Evolutionary conservation across 2,888 invertebrate genomes (phyloP).

Genomic region (Auanema freiburgensis): DNA sequence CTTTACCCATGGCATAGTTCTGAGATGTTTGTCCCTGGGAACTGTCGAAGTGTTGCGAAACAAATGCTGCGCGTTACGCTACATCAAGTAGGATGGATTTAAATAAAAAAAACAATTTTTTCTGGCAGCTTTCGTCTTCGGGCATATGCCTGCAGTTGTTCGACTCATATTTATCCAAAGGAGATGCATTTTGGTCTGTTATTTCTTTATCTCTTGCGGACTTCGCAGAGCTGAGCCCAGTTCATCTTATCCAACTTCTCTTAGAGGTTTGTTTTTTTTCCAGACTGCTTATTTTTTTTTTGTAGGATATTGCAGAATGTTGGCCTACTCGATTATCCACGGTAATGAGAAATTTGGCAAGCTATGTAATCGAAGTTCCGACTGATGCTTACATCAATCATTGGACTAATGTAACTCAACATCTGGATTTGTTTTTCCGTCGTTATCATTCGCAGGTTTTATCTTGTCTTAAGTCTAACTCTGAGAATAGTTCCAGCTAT

Average conservation of each 20-base stretch:
- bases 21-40: constrained; percentile 82
- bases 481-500: constrained; percentile 28
- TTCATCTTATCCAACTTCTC: constrained; percentile 86
- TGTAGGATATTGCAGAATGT: constrained; percentile 77
- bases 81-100: constrained; percentile 69
- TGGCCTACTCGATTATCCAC: constrained; percentile 79
- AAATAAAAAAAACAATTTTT: constrained; percentile 10
- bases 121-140: constrained; percentile 87
- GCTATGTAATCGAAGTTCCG: constrained; percentile 80
- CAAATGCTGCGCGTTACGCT: constrained; percentile 94
- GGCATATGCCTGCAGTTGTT: constrained; percentile 89
- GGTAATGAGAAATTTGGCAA: constrained; percentile 86
- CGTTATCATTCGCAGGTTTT: constrained; percentile 58
- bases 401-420: constrained; percentile 81
- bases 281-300: not conserved
- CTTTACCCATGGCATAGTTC: constrained; percentile 63
- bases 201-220: constrained; percentile 89
- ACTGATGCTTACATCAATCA: constrained; percentile 76
- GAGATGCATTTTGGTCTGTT: constrained; percentile 80
- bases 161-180: constrained; percentile 47
- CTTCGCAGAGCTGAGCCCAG: constrained; percentile 91
- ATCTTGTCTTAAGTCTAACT: not conserved
- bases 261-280: constrained; percentile 73
- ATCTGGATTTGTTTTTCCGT: constrained; percentile 84
- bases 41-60: constrained; percentile 90